Base-by-base conservation (phyloP, 2,797 vertebrate genomes). In the Silurus aristotelis region DNA sequence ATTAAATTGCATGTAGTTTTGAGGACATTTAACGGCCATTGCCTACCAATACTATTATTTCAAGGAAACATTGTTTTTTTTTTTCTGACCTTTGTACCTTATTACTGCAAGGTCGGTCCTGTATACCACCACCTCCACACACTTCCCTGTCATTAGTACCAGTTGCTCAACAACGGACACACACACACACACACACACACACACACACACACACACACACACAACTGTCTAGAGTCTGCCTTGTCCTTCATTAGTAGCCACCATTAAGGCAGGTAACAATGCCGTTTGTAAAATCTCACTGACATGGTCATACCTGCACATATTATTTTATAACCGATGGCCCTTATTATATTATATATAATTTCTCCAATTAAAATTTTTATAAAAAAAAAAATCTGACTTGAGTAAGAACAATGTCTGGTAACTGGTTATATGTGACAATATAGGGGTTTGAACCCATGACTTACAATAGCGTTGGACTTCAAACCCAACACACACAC, bases 91-190 rank as follows among this genome's bases (percentile, higher is more conserved):
- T 80, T 80, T 66, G 60, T 17, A 52, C 27, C 78, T 80, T n/a
- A 66, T 80, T 80, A 80, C 78, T 80, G 61, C 22, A 4, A 15
- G 63, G 38, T 64, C 77, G 43, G 15, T 46, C 76, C 76, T 20
- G 76, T 61, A 61, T 20, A 78, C 38, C 20, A 63, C 13, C 60
- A 43, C 20, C 31, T 63, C 8, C 27, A 64, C 31, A 63, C 20
- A 46, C 38, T 8, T 43, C 56, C 58, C 77, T 79, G 77, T 79
- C 77, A 79, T 79, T 79, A 79, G 2, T 46, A 58, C 77, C 77
- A 63, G 77, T n/a, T 17, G 38, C 60, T 27, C 14, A 66, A 17
- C 27, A 58, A 20, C 55, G 20, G 5, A 46, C 19, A 79, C 60
- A 79, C 17, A 79, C 38, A 79, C 31, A 63, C 60, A 79, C 15